Evolutionary conservation across 1,140 invertebrate genomes (phyloP), one percentile per base, ranked within the genome.

Genomic region (Leptinotarsa undecemlineata): DNA sequence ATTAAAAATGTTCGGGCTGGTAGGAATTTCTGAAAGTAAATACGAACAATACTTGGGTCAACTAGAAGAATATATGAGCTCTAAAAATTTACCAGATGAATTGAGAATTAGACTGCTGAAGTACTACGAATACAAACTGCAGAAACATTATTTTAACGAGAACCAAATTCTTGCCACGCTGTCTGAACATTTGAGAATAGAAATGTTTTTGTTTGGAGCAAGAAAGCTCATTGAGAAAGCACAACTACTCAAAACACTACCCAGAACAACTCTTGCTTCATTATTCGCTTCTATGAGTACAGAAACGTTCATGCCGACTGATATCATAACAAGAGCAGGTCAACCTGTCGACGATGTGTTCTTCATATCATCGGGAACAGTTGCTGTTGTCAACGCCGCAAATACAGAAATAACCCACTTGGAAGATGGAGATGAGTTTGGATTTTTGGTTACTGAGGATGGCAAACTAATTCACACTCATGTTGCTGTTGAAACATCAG

Each of bases 281-380:
- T 81, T 89, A 8, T 76, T 86, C 1, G 66, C 76, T 1, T 73
- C 69, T 2, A 72, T 88, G 21, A 78, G 72, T 1, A 76, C 82
- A 4, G 83, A 87, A 75, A 82, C 88, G 74, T 88, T 82, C 73
- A 81, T 88, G 47, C 72, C 84, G 1, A 85, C 86, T 63, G 87
- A 89, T 60, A 72, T 84, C 0, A 85, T 89, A n/a, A 80, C 87
- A 3, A 82, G 82, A 73, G 80, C 81, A 19, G 84, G 83, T 1
- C 83, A 80, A 1, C 47, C 20, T 1, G 85, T 85, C 0, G 82
- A 87, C 6, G 78, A 82, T 3, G 81, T 88, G 69, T 88, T 82
- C 71, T 88, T 88, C 33, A 82, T 89, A 4, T 81, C 82, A 42
- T 84, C 82, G 17, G 88, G 88, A 13, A 88, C 87, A 1, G 85